These are phyloP conservation scores for Psephotus haematonotus DNA, from an alignment of 2,113 vertebrate genomes.

Conservation along the genomic window DNA sequence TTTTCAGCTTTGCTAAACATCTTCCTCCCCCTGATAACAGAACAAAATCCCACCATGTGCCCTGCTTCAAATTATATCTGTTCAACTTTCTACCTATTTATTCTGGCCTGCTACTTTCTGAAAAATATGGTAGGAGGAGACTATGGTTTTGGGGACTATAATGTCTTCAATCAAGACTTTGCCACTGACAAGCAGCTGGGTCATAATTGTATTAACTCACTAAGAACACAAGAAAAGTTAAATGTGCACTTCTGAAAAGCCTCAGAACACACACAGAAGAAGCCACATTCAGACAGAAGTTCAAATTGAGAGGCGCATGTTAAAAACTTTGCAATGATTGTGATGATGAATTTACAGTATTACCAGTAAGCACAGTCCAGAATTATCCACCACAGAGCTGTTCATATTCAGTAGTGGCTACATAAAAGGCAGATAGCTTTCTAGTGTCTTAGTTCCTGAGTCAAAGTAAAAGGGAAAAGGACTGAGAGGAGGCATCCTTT, in stretches of 20 bases:
- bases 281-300: not conserved
- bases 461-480: constrained; percentile 17
- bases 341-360: not conserved
- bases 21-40: not conserved
- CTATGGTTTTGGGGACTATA: not conserved
- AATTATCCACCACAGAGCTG: not conserved
- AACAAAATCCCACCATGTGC: not conserved
- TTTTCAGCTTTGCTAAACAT: not conserved
- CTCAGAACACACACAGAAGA: not conserved
- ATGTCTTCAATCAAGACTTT: not conserved
- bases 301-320: not conserved
- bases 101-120: not conserved
- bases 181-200: not conserved
- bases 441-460: not conserved
- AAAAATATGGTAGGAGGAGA: not conserved
- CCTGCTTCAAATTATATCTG: not conserved
- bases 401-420: not conserved
- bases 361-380: not conserved
- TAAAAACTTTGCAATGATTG: not conserved
- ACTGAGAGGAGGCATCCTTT: not conserved
- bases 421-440: constrained; percentile 9
- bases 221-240: not conserved
- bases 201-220: not conserved
- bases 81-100: not conserved
- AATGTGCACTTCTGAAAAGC: not conserved